These are phyloP conservation scores for Oligia fasciuncula DNA, from an alignment of 2,888 invertebrate genomes.

Conservation along the genomic window DNA sequence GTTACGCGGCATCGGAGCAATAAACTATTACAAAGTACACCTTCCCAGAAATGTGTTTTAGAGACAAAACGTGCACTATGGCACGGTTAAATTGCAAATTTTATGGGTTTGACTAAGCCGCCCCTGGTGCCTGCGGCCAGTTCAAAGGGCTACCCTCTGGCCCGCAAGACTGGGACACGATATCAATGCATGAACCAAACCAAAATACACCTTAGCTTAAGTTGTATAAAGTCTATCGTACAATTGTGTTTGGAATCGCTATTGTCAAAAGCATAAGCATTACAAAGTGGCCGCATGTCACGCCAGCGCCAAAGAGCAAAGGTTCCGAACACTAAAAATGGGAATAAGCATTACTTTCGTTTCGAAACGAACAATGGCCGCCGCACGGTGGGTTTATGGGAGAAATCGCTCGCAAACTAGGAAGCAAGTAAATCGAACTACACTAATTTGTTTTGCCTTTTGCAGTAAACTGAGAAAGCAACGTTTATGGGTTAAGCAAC, in stretches of 20 bases:
- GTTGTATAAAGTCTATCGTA: constrained; percentile 38
- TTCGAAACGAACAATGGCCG: constrained; percentile 74
- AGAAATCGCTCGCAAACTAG: constrained; percentile 80
- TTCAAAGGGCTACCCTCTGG: constrained; percentile 83
- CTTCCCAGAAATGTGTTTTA: constrained; percentile 73
- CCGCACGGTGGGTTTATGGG: constrained; percentile 75
- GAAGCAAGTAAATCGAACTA: constrained; percentile 80
- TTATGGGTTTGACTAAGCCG: constrained; percentile 75
- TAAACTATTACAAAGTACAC: constrained; percentile 70
- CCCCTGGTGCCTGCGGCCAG: constrained; percentile 81
- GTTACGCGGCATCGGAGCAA: constrained; percentile 61
- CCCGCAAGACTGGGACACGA: constrained; percentile 70
- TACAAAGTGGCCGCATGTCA: constrained; percentile 76
- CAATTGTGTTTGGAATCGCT: constrained; percentile 44
- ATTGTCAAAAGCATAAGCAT: constrained; percentile 71
- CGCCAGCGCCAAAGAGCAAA: constrained; percentile 81
- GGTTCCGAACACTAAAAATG: constrained; percentile 82
- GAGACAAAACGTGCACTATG: constrained; percentile 78
- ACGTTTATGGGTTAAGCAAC: constrained; percentile 75
- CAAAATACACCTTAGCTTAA: constrained; percentile 58
- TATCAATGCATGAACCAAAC: constrained; percentile 54
- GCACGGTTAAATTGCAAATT: constrained; percentile 79
- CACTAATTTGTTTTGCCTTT: constrained; percentile 87
- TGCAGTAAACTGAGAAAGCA: constrained; percentile 79
- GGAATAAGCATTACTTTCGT: constrained; percentile 82